A percentile compares a stretch with the other conserved stretches of the same genome.
Evolutionary conservation across 2,113 vertebrate species (phyloP).

Genomic region (Felis catus): F.catus_Fca126_mat1.0 CM031412.1:193024001-193024500

Average conservation of each 20-base stretch:
- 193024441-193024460: neutral
- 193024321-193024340: neutral
- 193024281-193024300: neutral
- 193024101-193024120: neutral
- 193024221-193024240: neutral
- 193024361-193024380: neutral
- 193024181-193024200: neutral
- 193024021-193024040: slow-evolving; percentile 40
- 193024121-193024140: slow-evolving; percentile 15
- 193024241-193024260: neutral
- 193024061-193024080: slow-evolving; percentile 77
- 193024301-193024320: neutral
- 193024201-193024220: neutral
- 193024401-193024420: neutral
- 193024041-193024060: slow-evolving; percentile 65
- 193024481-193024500: neutral
- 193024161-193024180: neutral
- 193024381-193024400: neutral
- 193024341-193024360: neutral
- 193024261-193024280: neutral
- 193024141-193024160: neutral
- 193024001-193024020: slow-evolving; percentile 55
- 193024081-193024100: slow-evolving; percentile 19
- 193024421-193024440: neutral
- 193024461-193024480: neutral